phyloP scores from a whole-genome alignment of 1,140 invertebrate genomes.

The Plectus sambesii region DNA sequence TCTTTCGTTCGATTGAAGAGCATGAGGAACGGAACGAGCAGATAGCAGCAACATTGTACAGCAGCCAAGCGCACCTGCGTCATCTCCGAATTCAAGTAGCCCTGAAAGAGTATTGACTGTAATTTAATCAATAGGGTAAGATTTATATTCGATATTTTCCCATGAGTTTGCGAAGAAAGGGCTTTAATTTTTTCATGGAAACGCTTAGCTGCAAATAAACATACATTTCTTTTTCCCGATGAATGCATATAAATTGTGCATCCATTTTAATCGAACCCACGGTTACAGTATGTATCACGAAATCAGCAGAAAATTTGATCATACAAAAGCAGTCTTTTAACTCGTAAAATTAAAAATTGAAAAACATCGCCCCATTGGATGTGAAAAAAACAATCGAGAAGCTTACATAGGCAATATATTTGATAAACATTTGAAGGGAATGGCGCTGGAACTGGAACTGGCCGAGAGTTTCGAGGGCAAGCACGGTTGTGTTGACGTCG shows the following conservation, averaged over 20 bases:
- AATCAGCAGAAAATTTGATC: too few species aligned
- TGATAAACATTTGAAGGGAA: conserved; percentile 41
- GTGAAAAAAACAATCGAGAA: background rate
- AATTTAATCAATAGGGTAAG: too few species aligned
- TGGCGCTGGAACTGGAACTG: conserved; percentile 83
- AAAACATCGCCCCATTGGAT: conserved; percentile 6
- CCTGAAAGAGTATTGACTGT: conserved; percentile 47
- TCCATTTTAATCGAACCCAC: too few species aligned
- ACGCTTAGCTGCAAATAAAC: too few species aligned
- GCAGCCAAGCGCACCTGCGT: conserved; percentile 83
- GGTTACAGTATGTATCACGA: too few species aligned
- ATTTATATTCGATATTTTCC: too few species aligned
- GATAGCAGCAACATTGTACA: conserved; percentile 76
- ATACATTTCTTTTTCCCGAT: too few species aligned
- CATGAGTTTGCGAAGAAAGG: too few species aligned
- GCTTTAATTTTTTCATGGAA: too few species aligned
- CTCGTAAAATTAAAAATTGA: conserved; percentile 8
- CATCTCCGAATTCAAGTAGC: conserved; percentile 80
- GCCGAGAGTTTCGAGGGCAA: conserved; percentile 82
- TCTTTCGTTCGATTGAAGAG: conserved; percentile 43
- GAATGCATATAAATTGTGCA: too few species aligned
- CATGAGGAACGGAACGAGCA: conserved; percentile 66
- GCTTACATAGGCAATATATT: conserved; percentile 38
- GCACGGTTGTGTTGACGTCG: conserved; percentile 70
- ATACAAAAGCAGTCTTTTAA: background rate